These are phyloP conservation scores for Drosophila serrata DNA, from an alignment of 1,140 invertebrate genomes.

Conservation along the genomic window DNA sequence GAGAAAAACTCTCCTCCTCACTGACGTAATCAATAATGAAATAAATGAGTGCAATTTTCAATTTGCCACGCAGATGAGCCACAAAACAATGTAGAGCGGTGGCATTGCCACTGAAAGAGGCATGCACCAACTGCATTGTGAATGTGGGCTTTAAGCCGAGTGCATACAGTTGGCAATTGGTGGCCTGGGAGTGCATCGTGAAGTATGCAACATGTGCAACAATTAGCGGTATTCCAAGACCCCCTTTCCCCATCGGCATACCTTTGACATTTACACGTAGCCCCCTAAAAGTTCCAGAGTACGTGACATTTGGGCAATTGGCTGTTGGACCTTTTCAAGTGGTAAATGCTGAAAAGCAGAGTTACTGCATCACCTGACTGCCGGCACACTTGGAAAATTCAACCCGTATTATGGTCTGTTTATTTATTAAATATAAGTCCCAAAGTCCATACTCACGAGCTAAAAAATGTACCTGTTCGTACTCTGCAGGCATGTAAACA, in stretches of 20 bases:
- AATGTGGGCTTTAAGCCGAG: constrained; percentile 51
- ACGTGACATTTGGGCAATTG: constrained; percentile 80
- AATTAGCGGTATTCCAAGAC: constrained; percentile 60
- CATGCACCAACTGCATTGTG: constrained; percentile 34
- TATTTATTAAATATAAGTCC: background rate
- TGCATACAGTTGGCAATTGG: constrained; percentile 42
- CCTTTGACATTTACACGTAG: constrained; percentile 43
- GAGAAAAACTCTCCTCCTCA: constrained; percentile 24
- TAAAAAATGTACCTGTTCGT: background rate
- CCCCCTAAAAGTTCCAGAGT: constrained; percentile 34
- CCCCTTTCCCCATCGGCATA: constrained; percentile 6
- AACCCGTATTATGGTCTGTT: background rate
- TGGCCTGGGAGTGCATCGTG: constrained; percentile 19
- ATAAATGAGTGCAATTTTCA: constrained; percentile 81
- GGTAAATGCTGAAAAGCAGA: constrained; percentile 24
- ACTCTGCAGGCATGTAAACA: background rate
- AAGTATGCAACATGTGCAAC: constrained; percentile 66
- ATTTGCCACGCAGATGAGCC: constrained; percentile 77
- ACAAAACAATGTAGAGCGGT: constrained; percentile 54
- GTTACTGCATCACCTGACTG: background rate
- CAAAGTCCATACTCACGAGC: background rate
- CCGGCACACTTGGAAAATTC: background rate
- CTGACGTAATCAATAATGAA: constrained; percentile 62
- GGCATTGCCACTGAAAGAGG: constrained; percentile 2
- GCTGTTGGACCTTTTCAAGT: constrained; percentile 53